Percentiles rank a stretch among this genome's conserved stretches.
phyloP scores from a whole-genome alignment of 2,797 vertebrate species.

The Pyrocephalus nanus region DNA sequence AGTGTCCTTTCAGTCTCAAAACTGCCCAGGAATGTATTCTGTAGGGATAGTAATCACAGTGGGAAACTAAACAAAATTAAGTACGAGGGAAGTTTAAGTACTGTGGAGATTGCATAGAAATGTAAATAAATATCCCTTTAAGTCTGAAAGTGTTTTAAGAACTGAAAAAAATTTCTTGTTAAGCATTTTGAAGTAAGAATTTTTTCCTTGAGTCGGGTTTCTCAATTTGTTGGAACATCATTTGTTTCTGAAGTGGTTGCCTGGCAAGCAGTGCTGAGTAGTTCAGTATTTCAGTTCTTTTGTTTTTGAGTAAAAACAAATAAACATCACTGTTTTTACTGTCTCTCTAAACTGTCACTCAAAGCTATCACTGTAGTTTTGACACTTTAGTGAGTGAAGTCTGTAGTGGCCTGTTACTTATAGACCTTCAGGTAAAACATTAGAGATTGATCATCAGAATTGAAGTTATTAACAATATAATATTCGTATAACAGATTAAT shows the following conservation, averaged over 20 bases:
- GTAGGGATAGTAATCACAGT: rapidly evolving
- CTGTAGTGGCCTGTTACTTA: background rate
- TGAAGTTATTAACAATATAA: background rate
- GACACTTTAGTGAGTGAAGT: background rate
- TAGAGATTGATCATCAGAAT: background rate
- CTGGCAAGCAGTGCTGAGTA: background rate
- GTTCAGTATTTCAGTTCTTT: background rate
- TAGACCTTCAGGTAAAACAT: background rate
- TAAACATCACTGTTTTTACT: background rate
- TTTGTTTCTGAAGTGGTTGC: background rate
- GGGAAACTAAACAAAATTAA: background rate
- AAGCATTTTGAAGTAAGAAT: background rate
- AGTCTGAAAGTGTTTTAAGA: background rate
- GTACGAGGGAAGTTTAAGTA: background rate
- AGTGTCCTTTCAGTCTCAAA: background rate
- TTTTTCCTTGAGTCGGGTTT: background rate
- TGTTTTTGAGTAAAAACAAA: background rate
- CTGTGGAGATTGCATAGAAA: background rate
- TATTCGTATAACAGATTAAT: background rate
- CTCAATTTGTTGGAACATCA: background rate
- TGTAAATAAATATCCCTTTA: background rate
- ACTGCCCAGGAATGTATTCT: background rate
- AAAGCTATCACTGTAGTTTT: background rate
- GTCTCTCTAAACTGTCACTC: background rate
- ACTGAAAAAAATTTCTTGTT: background rate